Conservation (phyloP, 2,113 vertebrate species). For the Corvus cornix region DNA sequence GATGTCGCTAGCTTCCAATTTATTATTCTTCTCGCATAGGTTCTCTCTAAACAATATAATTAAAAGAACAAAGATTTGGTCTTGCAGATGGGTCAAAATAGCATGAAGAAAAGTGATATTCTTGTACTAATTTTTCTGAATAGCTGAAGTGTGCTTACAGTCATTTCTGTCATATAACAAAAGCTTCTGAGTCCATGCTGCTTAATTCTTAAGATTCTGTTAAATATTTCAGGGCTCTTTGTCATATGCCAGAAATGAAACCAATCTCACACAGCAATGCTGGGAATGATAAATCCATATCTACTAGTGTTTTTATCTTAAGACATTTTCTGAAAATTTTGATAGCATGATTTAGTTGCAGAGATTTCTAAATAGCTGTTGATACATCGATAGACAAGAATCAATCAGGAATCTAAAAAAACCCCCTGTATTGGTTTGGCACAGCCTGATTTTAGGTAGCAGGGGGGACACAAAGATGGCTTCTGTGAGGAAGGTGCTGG, state of each 20-base stretch:
- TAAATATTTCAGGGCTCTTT: background rate
- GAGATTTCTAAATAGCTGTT: background rate
- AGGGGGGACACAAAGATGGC: too few species aligned
- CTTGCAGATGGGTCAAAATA: background rate
- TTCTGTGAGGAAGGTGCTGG: too few species aligned
- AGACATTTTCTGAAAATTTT: background rate
- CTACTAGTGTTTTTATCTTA: background rate
- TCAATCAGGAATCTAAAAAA: background rate
- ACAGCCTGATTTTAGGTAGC: too few species aligned
- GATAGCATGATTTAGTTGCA: background rate
- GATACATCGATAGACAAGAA: background rate
- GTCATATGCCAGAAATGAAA: background rate
- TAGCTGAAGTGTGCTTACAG: background rate
- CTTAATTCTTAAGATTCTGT: background rate
- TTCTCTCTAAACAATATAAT: background rate
- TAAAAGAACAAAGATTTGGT: background rate
- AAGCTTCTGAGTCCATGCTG: background rate
- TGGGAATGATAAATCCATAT: background rate
- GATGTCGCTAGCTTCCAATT: background rate
- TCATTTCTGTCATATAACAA: background rate
- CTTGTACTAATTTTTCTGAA: background rate
- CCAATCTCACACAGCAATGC: background rate
- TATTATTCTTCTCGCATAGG: background rate
- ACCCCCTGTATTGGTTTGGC: too few species aligned
- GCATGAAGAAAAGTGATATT: background rate